Percentiles rank a stretch among this genome's conserved stretches.
Evolutionary conservation across 2,888 invertebrate genomes (phyloP).

Genomic region (Chrysotoxum bicinctum): DNA sequence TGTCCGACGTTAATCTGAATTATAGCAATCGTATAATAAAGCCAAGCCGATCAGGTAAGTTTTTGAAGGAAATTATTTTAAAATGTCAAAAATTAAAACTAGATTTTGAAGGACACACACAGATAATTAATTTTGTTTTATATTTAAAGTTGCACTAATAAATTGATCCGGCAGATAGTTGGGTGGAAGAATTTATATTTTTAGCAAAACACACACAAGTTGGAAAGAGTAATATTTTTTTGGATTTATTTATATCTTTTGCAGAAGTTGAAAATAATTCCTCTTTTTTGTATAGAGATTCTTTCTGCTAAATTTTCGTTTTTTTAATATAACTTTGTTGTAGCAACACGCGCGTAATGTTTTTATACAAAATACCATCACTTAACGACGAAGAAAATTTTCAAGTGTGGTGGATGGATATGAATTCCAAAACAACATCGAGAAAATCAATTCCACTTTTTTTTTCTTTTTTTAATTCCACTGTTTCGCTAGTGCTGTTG

Average conservation of each 20-base stretch:
- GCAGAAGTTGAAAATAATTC: slow-evolving; percentile 26
- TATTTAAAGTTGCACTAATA: slow-evolving; percentile 3
- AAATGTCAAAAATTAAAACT: slow-evolving; percentile 21
- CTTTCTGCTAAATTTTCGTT: slow-evolving; percentile 8
- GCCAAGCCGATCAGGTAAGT: slow-evolving; percentile 65
- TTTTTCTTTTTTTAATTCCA: slow-evolving; percentile 2
- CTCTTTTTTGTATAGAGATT: slow-evolving; percentile 2
- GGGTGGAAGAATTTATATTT: slow-evolving; percentile 56
- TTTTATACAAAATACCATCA: slow-evolving; percentile 49
- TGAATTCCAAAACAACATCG: slow-evolving; percentile 47
- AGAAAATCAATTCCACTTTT: slow-evolving; percentile 51
- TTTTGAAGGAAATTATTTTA: neutral
- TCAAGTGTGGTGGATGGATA: neutral
- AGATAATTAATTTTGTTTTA: slow-evolving; percentile 18
- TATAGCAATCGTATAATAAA: slow-evolving; percentile 64
- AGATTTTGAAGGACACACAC: slow-evolving; percentile 51
- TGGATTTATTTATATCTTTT: slow-evolving; percentile 16
- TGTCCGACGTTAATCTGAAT: slow-evolving; percentile 70
- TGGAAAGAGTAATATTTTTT: slow-evolving; percentile 4
- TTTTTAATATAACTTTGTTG: slow-evolving; percentile 35
- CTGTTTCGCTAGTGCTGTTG: neutral
- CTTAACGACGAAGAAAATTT: slow-evolving; percentile 27
- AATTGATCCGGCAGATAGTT: slow-evolving; percentile 38
- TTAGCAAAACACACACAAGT: slow-evolving; percentile 39
- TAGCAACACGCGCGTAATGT: slow-evolving; percentile 39